These are phyloP conservation scores for Halictus quadricinctus DNA, from an alignment of 2,888 invertebrate species.

Conservation along the genomic window DNA sequence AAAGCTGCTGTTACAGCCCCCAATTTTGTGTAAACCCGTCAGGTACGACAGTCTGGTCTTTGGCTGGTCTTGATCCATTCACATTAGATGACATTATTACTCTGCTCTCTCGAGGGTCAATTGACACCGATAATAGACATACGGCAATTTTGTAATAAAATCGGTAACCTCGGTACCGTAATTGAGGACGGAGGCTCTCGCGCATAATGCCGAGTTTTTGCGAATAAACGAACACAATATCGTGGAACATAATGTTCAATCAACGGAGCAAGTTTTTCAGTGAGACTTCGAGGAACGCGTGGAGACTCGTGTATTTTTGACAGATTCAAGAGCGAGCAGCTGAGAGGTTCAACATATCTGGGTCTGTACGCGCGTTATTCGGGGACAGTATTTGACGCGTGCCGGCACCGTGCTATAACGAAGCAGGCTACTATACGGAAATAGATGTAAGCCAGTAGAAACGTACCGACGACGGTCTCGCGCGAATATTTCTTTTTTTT, in stretches of 20 bases:
- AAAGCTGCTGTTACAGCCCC: not conserved
- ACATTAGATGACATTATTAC: not conserved
- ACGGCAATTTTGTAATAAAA: not conserved
- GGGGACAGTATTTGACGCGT: slow-evolving; percentile 61
- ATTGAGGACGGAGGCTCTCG: not conserved
- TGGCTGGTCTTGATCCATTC: not conserved
- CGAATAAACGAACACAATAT: not conserved
- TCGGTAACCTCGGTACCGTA: not conserved
- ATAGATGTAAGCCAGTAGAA: slow-evolving; percentile 55
- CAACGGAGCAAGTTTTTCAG: not conserved
- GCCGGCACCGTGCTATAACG: slow-evolving; percentile 56
- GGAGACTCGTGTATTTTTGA: slow-evolving; percentile 27
- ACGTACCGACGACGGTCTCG: slow-evolving; percentile 12
- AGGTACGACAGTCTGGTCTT: too few relatives aligned
- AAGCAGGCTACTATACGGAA: slow-evolving; percentile 64
- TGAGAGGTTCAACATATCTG: slow-evolving; percentile 53
- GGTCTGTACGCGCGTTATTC: slow-evolving; percentile 53
- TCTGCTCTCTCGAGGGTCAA: not conserved
- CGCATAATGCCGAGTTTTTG: not conserved
- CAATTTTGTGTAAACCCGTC: not conserved
- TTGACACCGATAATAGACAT: not conserved
- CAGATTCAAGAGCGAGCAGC: slow-evolving; percentile 50
- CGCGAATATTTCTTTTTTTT: not conserved
- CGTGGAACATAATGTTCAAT: too few relatives aligned
- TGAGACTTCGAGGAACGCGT: not conserved